phyloP scores from a whole-genome alignment of 2,888 invertebrate genomes.

The Apotomis turbidana region DNA sequence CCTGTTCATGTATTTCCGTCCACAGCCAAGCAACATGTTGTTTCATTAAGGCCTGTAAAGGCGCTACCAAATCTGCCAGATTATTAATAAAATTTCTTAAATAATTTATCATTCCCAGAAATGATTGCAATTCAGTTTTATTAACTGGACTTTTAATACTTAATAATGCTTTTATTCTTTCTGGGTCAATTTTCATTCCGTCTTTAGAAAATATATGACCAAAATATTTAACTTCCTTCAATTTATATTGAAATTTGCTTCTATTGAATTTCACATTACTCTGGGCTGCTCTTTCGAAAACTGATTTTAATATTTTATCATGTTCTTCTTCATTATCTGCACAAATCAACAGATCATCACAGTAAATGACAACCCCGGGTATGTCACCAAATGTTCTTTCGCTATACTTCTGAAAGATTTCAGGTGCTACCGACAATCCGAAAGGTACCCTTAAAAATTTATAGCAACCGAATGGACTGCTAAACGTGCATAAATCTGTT shows the following conservation, averaged over 20 bases:
- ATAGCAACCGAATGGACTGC: slow-evolving; percentile 45
- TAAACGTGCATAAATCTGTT: slow-evolving; percentile 43
- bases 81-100: slow-evolving; percentile 44
- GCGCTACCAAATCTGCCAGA: slow-evolving; percentile 26
- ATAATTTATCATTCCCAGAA: slow-evolving; percentile 45
- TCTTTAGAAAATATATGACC: slow-evolving; percentile 48
- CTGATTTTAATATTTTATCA: slow-evolving; percentile 41
- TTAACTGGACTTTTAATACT: slow-evolving; percentile 44
- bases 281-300: slow-evolving; percentile 40
- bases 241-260: slow-evolving; percentile 2
- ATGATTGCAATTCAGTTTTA: slow-evolving; percentile 45
- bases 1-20: background rate
- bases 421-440: slow-evolving; percentile 44
- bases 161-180: slow-evolving; percentile 42
- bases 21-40: background rate
- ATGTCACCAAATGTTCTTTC: slow-evolving; percentile 17
- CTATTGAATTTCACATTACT: slow-evolving; percentile 49
- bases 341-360: slow-evolving; percentile 20
- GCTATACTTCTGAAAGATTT: slow-evolving; percentile 20
- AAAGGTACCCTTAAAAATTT: slow-evolving; percentile 55
- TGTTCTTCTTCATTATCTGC: slow-evolving; percentile 42
- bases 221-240: slow-evolving; percentile 43
- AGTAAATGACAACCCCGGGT: slow-evolving; percentile 21
- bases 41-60: slow-evolving; percentile 1
- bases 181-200: slow-evolving; percentile 43